A percentile compares a stretch with the other conserved stretches of the same genome.
Evolutionary conservation across 2,113 vertebrate species (phyloP).

Genomic region (Sialia sialis): DNA sequence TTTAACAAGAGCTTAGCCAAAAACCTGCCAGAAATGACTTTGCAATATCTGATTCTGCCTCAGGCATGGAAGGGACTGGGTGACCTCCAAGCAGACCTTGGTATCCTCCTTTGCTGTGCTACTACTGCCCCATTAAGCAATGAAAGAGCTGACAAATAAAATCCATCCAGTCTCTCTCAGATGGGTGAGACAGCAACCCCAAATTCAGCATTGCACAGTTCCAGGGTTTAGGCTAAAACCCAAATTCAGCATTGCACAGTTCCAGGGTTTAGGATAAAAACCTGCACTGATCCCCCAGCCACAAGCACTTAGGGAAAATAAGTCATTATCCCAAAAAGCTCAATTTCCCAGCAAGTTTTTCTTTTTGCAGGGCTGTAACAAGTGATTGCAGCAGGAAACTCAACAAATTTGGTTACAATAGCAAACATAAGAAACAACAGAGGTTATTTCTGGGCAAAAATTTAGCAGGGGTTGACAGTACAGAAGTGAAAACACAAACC

Average conservation of each 20-base stretch:
- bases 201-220: not conserved
- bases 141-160: not conserved
- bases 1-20: not conserved
- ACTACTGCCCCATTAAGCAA: not conserved
- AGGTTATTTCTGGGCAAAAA: not conserved
- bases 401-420: not conserved
- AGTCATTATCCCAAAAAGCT: not conserved
- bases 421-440: not conserved
- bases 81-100: not conserved
- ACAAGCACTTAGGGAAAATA: fast-evolving
- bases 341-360: not conserved
- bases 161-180: not conserved
- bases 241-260: not conserved
- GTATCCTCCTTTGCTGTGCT: not conserved
- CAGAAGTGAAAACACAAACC: not conserved
- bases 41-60: not conserved
- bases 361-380: too few relatives aligned
- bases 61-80: not conserved
- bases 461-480: not conserved
- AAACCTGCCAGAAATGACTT: conserved; percentile 3
- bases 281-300: not conserved
- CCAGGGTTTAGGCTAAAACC: too few relatives aligned
- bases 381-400: not conserved
- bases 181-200: not conserved
- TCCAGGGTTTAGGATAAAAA: not conserved